These are phyloP conservation scores for Xestia c-nigrum DNA, from an alignment of 2,888 invertebrate species.

Conservation along the genomic window DNA sequence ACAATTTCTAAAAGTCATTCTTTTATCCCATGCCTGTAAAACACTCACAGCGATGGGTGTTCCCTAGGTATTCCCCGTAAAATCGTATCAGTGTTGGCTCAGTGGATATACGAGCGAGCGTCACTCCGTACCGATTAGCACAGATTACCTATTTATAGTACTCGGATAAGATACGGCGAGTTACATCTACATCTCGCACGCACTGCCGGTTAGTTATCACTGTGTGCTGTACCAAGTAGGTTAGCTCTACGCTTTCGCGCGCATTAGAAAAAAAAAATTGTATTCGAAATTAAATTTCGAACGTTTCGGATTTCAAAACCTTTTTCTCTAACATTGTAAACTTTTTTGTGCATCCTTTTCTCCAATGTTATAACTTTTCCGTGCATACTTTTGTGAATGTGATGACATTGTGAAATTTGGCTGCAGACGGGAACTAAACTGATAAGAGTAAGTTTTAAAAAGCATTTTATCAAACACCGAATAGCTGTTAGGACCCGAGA, in stretches of 20 bases:
- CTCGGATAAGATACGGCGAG: constrained; percentile 53
- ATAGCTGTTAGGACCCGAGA: constrained; percentile 20
- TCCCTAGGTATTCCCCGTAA: constrained; percentile 49
- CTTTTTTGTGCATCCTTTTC: constrained; percentile 4
- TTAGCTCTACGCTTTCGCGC: constrained; percentile 21
- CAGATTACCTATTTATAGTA: constrained; percentile 59
- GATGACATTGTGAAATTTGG: constrained; percentile 33
- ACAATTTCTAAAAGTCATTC: not conserved
- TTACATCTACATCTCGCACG: constrained; percentile 56
- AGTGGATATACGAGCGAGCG: constrained; percentile 52
- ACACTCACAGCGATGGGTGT: constrained; percentile 18
- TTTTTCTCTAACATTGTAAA: not conserved
- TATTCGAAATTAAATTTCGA: not conserved
- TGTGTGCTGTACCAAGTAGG: constrained; percentile 39
- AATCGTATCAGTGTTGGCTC: constrained; percentile 54
- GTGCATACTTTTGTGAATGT: constrained; percentile 39
- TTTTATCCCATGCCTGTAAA: constrained; percentile 1
- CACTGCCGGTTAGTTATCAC: constrained; percentile 52
- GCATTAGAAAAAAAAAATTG: constrained; percentile 15
- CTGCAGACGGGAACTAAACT: constrained; percentile 19
- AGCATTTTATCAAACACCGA: constrained; percentile 46
- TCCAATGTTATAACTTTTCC: not conserved
- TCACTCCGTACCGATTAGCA: constrained; percentile 58
- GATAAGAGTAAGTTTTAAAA: constrained; percentile 50
- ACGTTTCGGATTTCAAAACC: not conserved